Evolutionary conservation across 1,140 invertebrate species (phyloP).

Genomic region (Drosophila teissieri): DNA sequence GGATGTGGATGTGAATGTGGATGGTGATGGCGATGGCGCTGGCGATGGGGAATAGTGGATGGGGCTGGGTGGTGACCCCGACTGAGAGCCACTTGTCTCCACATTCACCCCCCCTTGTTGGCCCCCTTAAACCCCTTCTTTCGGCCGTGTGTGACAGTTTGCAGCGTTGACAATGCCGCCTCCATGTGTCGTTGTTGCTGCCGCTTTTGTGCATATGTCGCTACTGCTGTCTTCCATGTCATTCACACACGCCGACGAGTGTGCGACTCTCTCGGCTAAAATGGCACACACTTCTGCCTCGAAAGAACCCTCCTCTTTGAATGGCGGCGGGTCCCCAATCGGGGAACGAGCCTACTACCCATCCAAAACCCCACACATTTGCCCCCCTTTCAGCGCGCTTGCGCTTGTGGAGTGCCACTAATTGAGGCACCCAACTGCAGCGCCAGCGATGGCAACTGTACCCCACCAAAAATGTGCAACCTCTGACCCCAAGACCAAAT

Average conservation of each 20-base stretch:
- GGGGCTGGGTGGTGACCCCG: slow-evolving; percentile 38
- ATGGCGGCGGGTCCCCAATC: slow-evolving; percentile 13
- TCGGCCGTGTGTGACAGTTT: slow-evolving; percentile 31
- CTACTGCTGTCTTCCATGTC: slow-evolving; percentile 57
- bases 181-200: slow-evolving; percentile 69
- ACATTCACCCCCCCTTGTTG: neutral
- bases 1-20: neutral
- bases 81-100: slow-evolving; percentile 51
- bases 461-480: slow-evolving; percentile 20
- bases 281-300: slow-evolving; percentile 66
- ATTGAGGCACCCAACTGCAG: slow-evolving; percentile 73
- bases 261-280: slow-evolving; percentile 70
- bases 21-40: neutral
- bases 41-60: neutral
- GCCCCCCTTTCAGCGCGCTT: slow-evolving; percentile 33
- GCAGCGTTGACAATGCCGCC: slow-evolving; percentile 73
- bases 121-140: neutral
- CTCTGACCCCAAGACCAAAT: neutral
- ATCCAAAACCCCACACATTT: slow-evolving; percentile 2
- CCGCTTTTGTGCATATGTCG: slow-evolving; percentile 53
- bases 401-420: slow-evolving; percentile 67
- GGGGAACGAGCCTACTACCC: slow-evolving; percentile 1
- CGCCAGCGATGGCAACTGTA: slow-evolving; percentile 59
- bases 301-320: neutral
- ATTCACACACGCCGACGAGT: slow-evolving; percentile 79